These are phyloP conservation scores for Papilio polyxenes DNA, from an alignment of 1,140 invertebrate genomes.

Conservation along the genomic window DNA sequence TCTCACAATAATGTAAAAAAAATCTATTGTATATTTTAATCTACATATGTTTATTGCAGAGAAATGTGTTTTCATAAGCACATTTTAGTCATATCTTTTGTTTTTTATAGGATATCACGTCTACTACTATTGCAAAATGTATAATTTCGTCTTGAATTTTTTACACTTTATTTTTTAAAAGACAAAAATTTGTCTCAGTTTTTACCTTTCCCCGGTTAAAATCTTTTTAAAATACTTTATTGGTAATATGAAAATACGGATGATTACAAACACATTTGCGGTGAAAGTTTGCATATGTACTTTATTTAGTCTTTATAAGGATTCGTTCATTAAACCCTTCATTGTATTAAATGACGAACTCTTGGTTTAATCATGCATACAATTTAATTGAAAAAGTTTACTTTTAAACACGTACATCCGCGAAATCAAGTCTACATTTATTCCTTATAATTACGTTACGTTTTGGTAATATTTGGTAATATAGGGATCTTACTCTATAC, in stretches of 20 bases:
- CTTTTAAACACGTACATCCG: too few species aligned
- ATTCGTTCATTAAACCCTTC: slow-evolving; percentile 40
- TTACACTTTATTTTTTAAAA: background rate
- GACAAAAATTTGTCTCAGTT: background rate
- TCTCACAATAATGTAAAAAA: slow-evolving; percentile 9
- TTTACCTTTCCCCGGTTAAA: background rate
- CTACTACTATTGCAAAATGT: background rate
- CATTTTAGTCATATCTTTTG: background rate
- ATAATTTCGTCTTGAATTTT: background rate
- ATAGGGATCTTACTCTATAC: too few species aligned
- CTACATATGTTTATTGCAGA: background rate
- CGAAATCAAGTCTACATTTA: too few species aligned
- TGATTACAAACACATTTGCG: background rate
- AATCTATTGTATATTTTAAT: background rate
- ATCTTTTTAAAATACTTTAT: background rate
- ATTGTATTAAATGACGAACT: background rate
- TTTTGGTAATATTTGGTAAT: too few species aligned
- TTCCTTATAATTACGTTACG: too few species aligned
- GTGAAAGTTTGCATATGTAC: background rate
- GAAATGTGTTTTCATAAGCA: background rate
- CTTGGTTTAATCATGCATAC: background rate
- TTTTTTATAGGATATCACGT: background rate
- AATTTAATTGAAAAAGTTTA: too few species aligned
- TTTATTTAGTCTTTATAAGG: slow-evolving; percentile 1
- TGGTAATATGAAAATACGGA: background rate